These are phyloP conservation scores for Mythimna lalbum DNA, from an alignment of 2,888 invertebrate species.

Conservation along the genomic window DNA sequence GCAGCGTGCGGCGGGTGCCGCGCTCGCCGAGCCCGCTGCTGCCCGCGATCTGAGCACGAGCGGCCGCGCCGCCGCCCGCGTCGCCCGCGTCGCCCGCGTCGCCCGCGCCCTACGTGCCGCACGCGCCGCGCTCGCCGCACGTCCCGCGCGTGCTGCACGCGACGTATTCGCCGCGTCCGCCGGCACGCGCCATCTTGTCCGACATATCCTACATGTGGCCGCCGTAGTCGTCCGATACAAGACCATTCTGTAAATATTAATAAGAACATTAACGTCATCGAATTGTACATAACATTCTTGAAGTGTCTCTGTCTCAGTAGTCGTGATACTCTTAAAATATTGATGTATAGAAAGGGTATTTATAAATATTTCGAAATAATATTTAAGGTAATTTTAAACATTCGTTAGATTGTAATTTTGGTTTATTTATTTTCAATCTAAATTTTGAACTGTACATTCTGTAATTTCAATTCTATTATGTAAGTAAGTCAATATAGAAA, in stretches of 20 bases:
- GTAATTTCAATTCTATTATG: constrained; percentile 60
- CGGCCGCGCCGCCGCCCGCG: constrained; percentile 54
- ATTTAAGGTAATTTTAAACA: constrained; percentile 48
- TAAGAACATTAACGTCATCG: constrained; percentile 42
- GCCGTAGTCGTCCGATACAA: constrained; percentile 67
- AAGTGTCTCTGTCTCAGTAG: constrained; percentile 61
- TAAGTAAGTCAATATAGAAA: constrained; percentile 72
- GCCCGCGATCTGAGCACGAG: constrained; percentile 80
- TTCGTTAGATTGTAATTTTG: constrained; percentile 48
- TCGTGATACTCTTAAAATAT: constrained; percentile 57
- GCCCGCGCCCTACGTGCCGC: constrained; percentile 58
- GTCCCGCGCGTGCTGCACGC: constrained; percentile 50
- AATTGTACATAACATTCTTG: constrained; percentile 56
- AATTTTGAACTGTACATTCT: constrained; percentile 57
- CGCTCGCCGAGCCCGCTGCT: constrained; percentile 87
- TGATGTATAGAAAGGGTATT: constrained; percentile 62
- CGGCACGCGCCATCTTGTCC: constrained; percentile 53
- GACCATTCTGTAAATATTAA: constrained; percentile 66
- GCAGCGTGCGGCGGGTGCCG: constrained; percentile 83
- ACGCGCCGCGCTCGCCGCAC: constrained; percentile 31
- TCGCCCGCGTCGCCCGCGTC: constrained; percentile 45
- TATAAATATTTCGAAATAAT: constrained; percentile 48
- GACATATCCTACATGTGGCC: constrained; percentile 75
- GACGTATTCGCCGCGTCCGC: constrained; percentile 46
- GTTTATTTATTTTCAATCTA: constrained; percentile 30